phyloP scores from a whole-genome alignment of 1,140 invertebrate species.

The Sminthurides bifidus region DNA sequence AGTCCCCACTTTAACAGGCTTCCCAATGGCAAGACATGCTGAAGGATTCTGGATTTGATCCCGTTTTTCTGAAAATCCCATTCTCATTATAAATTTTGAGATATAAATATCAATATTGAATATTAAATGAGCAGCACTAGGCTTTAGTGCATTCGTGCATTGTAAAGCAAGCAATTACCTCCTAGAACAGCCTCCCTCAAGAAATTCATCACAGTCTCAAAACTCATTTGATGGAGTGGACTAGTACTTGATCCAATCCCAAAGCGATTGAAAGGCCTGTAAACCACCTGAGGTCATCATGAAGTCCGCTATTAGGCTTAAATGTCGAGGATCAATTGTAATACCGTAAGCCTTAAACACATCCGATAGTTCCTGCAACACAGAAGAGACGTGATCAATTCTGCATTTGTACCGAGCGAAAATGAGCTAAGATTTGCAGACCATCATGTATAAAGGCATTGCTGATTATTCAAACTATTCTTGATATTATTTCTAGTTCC shows the following conservation, averaged over 20 bases:
- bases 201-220: slow-evolving; percentile 83
- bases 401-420: too few relatives aligned
- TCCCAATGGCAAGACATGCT: slow-evolving; percentile 73
- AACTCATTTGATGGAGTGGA: slow-evolving; percentile 95
- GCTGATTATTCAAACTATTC: too few relatives aligned
- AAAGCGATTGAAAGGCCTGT: slow-evolving; percentile 75
- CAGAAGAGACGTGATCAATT: too few relatives aligned
- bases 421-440: too few relatives aligned
- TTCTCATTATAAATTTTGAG: background rate
- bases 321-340: slow-evolving; percentile 81
- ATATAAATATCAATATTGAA: slow-evolving; percentile 3
- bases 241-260: slow-evolving; percentile 80
- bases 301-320: slow-evolving; percentile 87
- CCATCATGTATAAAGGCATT: too few relatives aligned
- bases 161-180: slow-evolving; percentile 39
- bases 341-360: slow-evolving; percentile 96
- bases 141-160: too few relatives aligned
- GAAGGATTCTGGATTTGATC: slow-evolving; percentile 79
- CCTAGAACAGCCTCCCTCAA: slow-evolving; percentile 64
- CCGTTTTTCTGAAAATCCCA: slow-evolving; percentile 42
- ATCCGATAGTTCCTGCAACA: slow-evolving; percentile 64
- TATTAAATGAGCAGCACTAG: background rate
- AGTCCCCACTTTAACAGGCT: slow-evolving; percentile 69
- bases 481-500: too few relatives aligned
- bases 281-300: slow-evolving; percentile 92